These are phyloP conservation scores for Pteria penguin DNA, from an alignment of 2,888 invertebrate genomes.

Conservation along the genomic window DNA sequence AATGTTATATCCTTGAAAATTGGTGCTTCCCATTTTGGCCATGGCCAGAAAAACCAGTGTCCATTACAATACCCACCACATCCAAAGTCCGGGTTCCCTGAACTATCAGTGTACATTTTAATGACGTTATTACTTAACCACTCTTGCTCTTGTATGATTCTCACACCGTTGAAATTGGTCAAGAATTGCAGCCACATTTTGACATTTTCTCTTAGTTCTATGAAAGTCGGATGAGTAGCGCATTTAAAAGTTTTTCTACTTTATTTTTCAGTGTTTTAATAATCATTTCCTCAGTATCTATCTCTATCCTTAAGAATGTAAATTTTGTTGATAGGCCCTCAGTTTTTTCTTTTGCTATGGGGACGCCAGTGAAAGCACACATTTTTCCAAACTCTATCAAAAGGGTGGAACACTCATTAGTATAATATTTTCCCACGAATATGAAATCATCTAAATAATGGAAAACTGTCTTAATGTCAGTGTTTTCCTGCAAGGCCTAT, in stretches of 20 bases:
- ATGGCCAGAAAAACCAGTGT: no score
- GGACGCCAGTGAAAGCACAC: neutral
- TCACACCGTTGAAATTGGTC: neutral
- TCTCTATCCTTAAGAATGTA: conserved; percentile 4
- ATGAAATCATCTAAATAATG: conserved; percentile 19
- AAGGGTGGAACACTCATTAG: neutral
- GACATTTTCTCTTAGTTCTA: neutral
- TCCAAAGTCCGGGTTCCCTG: neutral
- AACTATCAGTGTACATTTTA: neutral
- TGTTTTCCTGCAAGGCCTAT: neutral
- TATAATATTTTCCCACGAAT: neutral
- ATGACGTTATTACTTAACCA: neutral
- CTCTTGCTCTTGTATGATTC: neutral
- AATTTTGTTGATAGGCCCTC: conserved; percentile 6
- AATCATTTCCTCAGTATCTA: no score
- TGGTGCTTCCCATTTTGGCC: no score
- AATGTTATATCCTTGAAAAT: no score
- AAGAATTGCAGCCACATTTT: neutral
- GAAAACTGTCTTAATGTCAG: neutral
- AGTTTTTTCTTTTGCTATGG: conserved; percentile 7
- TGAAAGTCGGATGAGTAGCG: neutral
- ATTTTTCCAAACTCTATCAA: neutral
- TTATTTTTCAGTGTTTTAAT: neutral
- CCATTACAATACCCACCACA: no score
- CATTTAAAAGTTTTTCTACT: neutral